These are phyloP conservation scores for Fukomys damarensis DNA, from an alignment of 2,113 vertebrate genomes.

Conservation along the genomic window DNA sequence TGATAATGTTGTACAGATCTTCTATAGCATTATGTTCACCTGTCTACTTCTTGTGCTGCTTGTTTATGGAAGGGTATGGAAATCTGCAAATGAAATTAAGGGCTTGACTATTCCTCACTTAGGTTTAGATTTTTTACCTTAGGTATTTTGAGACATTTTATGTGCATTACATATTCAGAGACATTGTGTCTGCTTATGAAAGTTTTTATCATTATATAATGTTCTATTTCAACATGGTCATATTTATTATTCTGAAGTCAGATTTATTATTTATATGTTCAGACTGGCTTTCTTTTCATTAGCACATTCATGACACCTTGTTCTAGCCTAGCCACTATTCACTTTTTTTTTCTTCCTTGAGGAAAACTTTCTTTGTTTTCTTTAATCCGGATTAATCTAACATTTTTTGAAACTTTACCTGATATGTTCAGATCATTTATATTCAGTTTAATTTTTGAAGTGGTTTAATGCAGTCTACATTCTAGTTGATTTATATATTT, in stretches of 20 bases:
- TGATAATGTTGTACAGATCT: neutral
- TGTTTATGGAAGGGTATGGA: neutral
- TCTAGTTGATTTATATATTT: neutral
- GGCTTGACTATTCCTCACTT: neutral
- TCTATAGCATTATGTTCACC: neutral
- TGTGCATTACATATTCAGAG: neutral
- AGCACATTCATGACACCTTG: neutral
- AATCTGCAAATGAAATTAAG: neutral
- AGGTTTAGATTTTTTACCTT: neutral
- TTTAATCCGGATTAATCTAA: neutral
- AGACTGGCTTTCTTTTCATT: neutral
- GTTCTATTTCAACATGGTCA: neutral
- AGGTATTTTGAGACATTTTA: neutral
- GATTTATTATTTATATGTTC: neutral
- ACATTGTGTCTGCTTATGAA: neutral
- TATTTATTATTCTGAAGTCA: neutral
- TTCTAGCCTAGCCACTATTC: too few relatives aligned
- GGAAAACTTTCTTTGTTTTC: neutral
- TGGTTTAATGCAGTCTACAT: neutral
- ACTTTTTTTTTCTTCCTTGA: neutral
- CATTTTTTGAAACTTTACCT: neutral
- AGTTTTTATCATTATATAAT: neutral
- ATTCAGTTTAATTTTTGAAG: neutral
- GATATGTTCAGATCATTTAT: neutral
- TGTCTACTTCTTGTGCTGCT: neutral